Conservation (phyloP, 2,113 vertebrate species). For the Gadus chalcogrammus region DNA sequence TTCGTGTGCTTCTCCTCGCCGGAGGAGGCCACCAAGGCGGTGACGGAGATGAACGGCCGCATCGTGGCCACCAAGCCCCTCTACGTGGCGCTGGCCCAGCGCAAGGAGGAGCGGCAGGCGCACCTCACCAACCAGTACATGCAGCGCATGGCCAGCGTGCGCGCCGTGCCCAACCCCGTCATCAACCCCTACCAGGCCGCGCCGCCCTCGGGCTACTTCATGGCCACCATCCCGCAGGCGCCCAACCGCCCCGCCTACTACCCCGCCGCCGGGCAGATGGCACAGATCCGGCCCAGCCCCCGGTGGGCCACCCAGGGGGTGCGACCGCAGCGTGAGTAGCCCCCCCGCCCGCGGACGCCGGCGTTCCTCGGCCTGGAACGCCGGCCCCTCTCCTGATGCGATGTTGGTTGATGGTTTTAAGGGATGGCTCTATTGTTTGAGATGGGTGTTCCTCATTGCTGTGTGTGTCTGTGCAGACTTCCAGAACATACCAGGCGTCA, state of each 20-base stretch:
- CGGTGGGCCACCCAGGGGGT: conserved; percentile 94
- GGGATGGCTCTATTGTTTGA: no score
- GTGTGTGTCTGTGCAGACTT: conserved; percentile 75
- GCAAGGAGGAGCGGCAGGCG: conserved; percentile 96
- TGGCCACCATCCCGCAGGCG: conserved; percentile 95
- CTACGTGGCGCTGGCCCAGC: conserved; percentile 93
- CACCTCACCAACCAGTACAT: conserved; percentile 98
- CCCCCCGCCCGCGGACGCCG: neutral
- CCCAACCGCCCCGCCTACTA: conserved; percentile 95
- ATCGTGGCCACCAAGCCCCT: conserved; percentile 96
- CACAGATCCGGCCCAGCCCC: conserved; percentile 91
- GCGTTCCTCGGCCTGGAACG: neutral
- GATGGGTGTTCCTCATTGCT: neutral
- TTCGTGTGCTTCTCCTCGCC: conserved; percentile 98
- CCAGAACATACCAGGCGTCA: conserved; percentile 90
- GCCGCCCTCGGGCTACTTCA: conserved; percentile 95
- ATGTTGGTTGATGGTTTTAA: neutral
- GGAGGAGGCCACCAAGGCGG: conserved; percentile 97
- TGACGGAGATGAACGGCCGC: conserved; percentile 97
- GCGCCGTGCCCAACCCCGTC: conserved; percentile 92
- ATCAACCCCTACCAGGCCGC: conserved; percentile 96
- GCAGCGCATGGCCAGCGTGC: conserved; percentile 94
- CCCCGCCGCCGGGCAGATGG: conserved; percentile 85
- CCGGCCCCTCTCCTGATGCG: neutral
- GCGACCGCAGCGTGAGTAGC: conserved; percentile 88